Conservation (phyloP, 2,888 invertebrate species). For the Boloria selene region DNA sequence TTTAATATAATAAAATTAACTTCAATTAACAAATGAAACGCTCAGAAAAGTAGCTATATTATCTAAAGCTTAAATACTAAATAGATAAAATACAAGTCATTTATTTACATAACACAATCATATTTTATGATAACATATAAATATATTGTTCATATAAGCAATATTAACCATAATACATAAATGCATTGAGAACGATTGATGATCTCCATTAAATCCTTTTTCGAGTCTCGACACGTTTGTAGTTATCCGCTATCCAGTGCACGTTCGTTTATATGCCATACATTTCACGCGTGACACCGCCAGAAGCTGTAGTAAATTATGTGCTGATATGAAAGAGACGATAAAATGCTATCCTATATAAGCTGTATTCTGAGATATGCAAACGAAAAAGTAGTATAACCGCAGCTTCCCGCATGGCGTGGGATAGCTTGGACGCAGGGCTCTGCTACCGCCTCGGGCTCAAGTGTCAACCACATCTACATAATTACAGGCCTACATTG, state of each 20-base stretch:
- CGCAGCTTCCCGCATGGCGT: constrained; percentile 69
- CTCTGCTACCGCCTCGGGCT: constrained; percentile 56
- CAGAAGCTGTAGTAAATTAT: constrained; percentile 62
- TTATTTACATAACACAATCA: not conserved
- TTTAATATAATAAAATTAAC: too few relatives aligned
- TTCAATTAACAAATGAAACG: too few relatives aligned
- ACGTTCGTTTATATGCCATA: constrained; percentile 59
- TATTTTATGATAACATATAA: not conserved
- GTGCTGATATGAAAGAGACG: constrained; percentile 62
- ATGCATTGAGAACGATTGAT: constrained; percentile 34
- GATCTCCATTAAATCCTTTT: constrained; percentile 42
- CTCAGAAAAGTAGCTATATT: too few relatives aligned
- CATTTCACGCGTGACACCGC: constrained; percentile 64
- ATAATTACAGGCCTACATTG: constrained; percentile 62
- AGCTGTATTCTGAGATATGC: constrained; percentile 34
- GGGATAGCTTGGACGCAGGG: constrained; percentile 58
- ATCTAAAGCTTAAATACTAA: too few relatives aligned
- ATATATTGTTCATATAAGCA: not conserved
- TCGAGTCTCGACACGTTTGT: constrained; percentile 54
- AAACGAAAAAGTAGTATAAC: constrained; percentile 45
- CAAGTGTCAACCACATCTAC: constrained; percentile 69
- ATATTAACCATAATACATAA: constrained; percentile 22
- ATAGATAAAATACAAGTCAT: too few relatives aligned
- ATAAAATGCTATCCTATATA: constrained; percentile 48
- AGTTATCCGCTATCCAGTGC: constrained; percentile 56